A percentile compares a stretch with the other conserved stretches of the same genome.
These are phyloP conservation scores for Tangara arthus DNA, from an alignment of 2,797 vertebrate genomes.

Conservation along the genomic window DNA sequence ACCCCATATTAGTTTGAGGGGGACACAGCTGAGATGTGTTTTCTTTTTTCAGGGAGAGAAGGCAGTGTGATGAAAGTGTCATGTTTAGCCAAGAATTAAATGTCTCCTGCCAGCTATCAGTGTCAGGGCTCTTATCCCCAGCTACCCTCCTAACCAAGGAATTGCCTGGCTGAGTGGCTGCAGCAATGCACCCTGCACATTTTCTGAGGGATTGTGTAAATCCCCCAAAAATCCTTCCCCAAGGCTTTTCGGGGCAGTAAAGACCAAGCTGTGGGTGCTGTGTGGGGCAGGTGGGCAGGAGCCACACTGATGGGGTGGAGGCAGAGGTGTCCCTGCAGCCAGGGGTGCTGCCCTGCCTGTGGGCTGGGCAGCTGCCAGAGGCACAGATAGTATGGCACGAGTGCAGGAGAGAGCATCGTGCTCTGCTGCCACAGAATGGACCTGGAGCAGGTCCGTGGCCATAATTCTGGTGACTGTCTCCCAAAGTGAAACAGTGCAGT, in stretches of 20 bases:
- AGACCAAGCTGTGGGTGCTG: neutral
- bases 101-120: neutral
- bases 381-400: rapidly evolving
- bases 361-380: neutral
- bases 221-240: neutral
- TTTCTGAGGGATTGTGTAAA: neutral
- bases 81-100: neutral
- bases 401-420: neutral
- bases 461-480: neutral
- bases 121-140: neutral
- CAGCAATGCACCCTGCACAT: rapidly evolving
- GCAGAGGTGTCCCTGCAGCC: neutral
- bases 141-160: neutral
- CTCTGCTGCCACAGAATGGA: neutral
- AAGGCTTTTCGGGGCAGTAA: neutral
- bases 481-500: neutral
- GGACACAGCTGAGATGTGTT: neutral
- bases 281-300: neutral
- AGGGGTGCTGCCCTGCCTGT: neutral
- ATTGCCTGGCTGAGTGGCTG: neutral
- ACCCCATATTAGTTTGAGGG: neutral
- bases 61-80: neutral
- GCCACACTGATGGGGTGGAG: rapidly evolving
- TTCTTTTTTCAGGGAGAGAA: neutral
- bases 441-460: neutral